Percentiles rank a stretch among this genome's conserved stretches.
phyloP scores from a whole-genome alignment of 2,888 invertebrate genomes.

The Trilocha varians region DNA sequence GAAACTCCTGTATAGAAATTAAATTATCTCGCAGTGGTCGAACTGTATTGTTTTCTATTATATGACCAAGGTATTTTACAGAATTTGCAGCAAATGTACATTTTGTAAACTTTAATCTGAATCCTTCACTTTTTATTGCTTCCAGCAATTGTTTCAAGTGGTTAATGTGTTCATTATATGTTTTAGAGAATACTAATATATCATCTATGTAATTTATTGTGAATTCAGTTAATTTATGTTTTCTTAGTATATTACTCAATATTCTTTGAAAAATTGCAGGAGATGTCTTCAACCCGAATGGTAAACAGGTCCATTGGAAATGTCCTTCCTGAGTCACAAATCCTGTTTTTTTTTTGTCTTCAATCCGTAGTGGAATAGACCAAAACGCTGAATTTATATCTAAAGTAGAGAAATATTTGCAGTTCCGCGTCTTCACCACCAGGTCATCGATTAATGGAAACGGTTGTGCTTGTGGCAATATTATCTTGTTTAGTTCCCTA shows the following conservation, averaged over 20 bases:
- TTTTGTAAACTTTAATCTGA: no score
- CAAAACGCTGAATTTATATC: constrained; percentile 41
- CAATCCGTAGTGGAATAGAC: constrained; percentile 30
- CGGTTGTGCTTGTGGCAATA: constrained; percentile 22
- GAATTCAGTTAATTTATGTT: constrained; percentile 3
- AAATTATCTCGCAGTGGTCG: no score
- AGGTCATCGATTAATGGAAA: constrained; percentile 25
- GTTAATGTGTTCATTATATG: no score
- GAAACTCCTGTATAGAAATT: neutral
- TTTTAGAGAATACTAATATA: constrained; percentile 6
- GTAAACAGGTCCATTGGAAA: constrained; percentile 29
- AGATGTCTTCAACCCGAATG: constrained; percentile 34
- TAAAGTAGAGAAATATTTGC: constrained; percentile 27
- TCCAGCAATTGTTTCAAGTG: no score
- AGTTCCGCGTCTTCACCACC: constrained; percentile 28
- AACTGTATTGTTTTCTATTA: no score
- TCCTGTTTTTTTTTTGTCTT: constrained; percentile 30
- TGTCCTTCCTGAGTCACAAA: constrained; percentile 23
- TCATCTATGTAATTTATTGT: constrained; percentile 7
- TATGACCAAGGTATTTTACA: no score
- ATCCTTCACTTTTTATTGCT: no score
- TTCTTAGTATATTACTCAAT: constrained; percentile 17
- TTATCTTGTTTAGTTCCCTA: constrained; percentile 19
- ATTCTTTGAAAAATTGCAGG: constrained; percentile 37
- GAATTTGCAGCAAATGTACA: no score